Conservation (phyloP, 2,888 invertebrate genomes). For the Papilio protenor region DNA sequence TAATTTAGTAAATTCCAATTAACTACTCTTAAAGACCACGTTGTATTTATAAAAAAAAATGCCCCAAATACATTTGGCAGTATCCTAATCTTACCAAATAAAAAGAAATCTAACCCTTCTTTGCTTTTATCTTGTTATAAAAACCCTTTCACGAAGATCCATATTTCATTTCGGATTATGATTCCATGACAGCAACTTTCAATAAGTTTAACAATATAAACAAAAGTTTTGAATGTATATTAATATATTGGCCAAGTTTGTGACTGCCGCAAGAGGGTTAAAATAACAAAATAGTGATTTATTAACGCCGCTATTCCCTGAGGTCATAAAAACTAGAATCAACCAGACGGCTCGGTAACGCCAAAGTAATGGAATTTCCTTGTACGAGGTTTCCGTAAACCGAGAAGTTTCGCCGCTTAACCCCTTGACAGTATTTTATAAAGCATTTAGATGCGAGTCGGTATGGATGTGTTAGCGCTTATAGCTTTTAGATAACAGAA, state of each 20-base stretch:
- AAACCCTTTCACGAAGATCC: constrained; percentile 6
- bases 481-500: not conserved
- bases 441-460: constrained; percentile 47
- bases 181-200: constrained; percentile 4
- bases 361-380: constrained; percentile 76
- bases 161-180: not conserved
- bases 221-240: not conserved
- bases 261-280: not conserved
- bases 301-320: constrained; percentile 62
- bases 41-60: too few relatives aligned
- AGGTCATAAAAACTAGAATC: constrained; percentile 58
- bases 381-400: constrained; percentile 65
- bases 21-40: too few relatives aligned
- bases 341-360: constrained; percentile 57
- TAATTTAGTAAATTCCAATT: too few relatives aligned
- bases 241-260: constrained; percentile 16
- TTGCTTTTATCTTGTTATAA: not conserved
- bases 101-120: not conserved
- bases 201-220: constrained; percentile 16
- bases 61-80: not conserved
- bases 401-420: constrained; percentile 63
- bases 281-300: constrained; percentile 60
- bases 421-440: constrained; percentile 64
- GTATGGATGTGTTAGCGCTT: constrained; percentile 26
- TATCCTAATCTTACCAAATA: not conserved